These are phyloP conservation scores for Girardinus metallicus DNA, from an alignment of 2,797 vertebrate species.

Conservation along the genomic window DNA sequence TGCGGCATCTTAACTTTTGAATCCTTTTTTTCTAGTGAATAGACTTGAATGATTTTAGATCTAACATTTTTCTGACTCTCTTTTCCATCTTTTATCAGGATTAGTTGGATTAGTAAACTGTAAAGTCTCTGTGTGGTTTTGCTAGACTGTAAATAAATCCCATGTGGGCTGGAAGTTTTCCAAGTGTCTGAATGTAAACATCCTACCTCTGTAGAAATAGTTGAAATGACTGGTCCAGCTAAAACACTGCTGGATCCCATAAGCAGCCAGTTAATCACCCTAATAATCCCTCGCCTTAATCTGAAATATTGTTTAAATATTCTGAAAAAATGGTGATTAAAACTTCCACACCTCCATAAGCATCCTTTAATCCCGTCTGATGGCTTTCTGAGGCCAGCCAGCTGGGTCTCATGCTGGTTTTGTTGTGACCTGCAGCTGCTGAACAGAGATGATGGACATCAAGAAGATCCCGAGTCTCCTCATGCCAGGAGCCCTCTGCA, in stretches of 20 bases:
- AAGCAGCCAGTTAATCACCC: not conserved
- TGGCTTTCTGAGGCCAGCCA: not conserved
- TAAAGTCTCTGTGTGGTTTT: not conserved
- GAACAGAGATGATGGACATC: slow-evolving; percentile 85
- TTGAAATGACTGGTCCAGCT: not conserved
- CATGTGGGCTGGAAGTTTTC: not conserved
- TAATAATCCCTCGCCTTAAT: not conserved
- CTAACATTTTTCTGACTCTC: not conserved
- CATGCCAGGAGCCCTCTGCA: slow-evolving; percentile 91
- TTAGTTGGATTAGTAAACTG: not conserved
- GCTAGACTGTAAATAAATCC: not conserved
- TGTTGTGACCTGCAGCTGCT: slow-evolving; percentile 84
- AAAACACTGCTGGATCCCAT: not conserved
- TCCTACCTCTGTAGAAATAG: not conserved
- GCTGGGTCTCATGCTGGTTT: slow-evolving; percentile 1
- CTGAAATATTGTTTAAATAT: not conserved
- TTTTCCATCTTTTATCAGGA: not conserved
- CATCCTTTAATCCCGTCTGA: not conserved
- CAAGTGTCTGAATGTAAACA: not conserved
- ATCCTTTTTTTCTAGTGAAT: not conserved
- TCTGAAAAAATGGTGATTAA: not conserved
- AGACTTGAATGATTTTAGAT: not conserved
- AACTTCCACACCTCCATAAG: not conserved
- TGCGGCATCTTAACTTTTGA: not conserved
- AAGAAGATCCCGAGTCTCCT: slow-evolving; percentile 83